phyloP scores from a whole-genome alignment of 2,113 vertebrate species.

The Boleophthalmus pectinirostris region DNA sequence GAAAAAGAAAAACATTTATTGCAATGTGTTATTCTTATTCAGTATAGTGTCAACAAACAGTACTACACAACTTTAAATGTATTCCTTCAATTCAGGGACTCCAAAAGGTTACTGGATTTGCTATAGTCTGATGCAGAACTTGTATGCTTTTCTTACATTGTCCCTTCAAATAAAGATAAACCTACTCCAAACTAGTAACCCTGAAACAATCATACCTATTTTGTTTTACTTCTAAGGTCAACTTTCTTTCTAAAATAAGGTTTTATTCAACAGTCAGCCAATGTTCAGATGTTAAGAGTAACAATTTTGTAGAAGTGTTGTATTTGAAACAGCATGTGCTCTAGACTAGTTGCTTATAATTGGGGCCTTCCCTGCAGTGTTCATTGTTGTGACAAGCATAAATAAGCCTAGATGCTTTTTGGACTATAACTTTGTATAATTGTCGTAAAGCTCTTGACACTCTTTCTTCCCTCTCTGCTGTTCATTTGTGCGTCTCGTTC shows the following conservation, averaged over 20 bases:
- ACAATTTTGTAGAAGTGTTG: neutral
- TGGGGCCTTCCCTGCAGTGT: neutral
- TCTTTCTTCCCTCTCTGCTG: conserved; percentile 61
- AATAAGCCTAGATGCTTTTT: neutral
- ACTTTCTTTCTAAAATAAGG: too few species aligned
- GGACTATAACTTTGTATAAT: conserved; percentile 38
- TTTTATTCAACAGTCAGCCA: neutral
- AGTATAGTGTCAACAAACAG: too few species aligned
- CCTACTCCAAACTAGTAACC: neutral
- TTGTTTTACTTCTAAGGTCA: too few species aligned
- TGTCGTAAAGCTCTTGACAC: conserved; percentile 47
- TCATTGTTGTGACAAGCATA: neutral
- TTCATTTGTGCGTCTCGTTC: conserved; percentile 62
- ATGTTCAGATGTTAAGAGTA: neutral
- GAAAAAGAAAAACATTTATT: too few species aligned
- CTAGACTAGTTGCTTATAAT: neutral
- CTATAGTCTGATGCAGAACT: too few species aligned
- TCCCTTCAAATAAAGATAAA: too few species aligned
- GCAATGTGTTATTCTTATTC: too few species aligned
- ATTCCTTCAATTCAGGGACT: too few species aligned
- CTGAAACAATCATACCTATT: neutral
- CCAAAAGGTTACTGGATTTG: too few species aligned
- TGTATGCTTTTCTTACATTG: too few species aligned
- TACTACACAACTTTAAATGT: too few species aligned
- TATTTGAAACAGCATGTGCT: neutral